These are phyloP conservation scores for Anguilla japonica DNA, from an alignment of 2,113 vertebrate species.

Conservation along the genomic window DNA sequence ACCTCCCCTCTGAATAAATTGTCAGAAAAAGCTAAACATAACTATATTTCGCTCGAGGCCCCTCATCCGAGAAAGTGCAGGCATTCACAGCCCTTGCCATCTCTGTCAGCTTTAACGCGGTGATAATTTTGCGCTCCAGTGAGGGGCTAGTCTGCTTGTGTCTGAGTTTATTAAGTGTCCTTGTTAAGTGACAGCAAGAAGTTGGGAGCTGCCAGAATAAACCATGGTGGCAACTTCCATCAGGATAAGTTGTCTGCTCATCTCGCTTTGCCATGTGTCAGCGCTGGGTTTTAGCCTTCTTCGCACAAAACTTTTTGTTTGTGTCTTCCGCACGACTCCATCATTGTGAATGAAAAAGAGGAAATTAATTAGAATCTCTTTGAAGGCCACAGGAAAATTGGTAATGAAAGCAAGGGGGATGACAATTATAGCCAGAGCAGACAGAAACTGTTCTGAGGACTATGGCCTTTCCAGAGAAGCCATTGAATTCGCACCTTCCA, in stretches of 20 bases:
- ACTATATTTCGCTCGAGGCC: constrained; percentile 14
- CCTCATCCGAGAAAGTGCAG: constrained; percentile 5
- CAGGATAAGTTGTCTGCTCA: constrained; percentile 3
- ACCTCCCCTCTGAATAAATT: neutral
- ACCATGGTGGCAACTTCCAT: constrained; percentile 24
- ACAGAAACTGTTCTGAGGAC: constrained; percentile 75
- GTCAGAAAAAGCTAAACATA: constrained; percentile 12
- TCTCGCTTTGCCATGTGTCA: neutral
- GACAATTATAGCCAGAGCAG: constrained; percentile 74
- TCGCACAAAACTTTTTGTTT: neutral
- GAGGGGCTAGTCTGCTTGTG: constrained; percentile 13
- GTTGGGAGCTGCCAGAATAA: constrained; percentile 3
- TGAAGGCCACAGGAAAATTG: neutral
- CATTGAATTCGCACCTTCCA: constrained; percentile 82
- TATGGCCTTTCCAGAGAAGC: constrained; percentile 88
- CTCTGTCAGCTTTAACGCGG: constrained; percentile 1
- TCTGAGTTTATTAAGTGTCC: constrained; percentile 12
- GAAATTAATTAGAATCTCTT: neutral
- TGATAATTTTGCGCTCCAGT: constrained; percentile 17
- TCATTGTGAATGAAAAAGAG: neutral
- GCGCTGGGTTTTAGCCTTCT: neutral
- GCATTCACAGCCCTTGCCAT: neutral
- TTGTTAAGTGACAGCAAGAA: constrained; percentile 21
- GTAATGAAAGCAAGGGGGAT: constrained; percentile 43
- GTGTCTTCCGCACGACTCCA: neutral